Evolutionary conservation across 2,113 vertebrate species (phyloP).

Genomic region (Cynoglossus semilaevis): DNA sequence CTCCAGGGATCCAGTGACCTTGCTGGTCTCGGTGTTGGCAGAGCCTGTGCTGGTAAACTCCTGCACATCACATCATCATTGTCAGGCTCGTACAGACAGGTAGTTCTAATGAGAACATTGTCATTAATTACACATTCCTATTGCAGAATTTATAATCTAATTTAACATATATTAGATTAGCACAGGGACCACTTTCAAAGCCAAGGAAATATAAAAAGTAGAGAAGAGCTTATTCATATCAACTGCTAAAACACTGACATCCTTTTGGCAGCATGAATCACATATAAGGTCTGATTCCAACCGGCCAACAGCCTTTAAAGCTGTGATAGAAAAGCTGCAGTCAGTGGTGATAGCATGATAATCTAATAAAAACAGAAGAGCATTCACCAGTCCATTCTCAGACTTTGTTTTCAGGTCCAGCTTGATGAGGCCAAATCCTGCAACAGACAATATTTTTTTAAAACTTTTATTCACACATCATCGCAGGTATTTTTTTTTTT

Average conservation of each 20-base stretch:
- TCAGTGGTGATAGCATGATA: constrained; percentile 2
- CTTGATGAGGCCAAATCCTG: constrained; percentile 96
- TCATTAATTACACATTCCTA: background rate
- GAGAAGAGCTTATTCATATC: no score
- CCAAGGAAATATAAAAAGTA: no score
- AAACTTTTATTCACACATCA: background rate
- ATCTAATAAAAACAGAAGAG: constrained; percentile 22
- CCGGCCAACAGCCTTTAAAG: constrained; percentile 25
- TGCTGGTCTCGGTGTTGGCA: constrained; percentile 93
- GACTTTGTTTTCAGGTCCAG: constrained; percentile 97
- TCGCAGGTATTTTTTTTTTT: no score
- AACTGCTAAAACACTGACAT: no score
- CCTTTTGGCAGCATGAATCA: background rate
- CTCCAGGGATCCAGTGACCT: constrained; percentile 93
- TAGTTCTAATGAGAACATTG: background rate
- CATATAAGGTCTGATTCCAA: background rate
- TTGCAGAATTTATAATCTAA: no score
- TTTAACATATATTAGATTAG: no score
- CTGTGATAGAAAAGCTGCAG: constrained; percentile 15
- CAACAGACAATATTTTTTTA: constrained; percentile 36
- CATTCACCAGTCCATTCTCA: constrained; percentile 95
- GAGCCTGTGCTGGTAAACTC: constrained; percentile 96
- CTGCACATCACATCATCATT: constrained; percentile 61
- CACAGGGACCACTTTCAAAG: no score
- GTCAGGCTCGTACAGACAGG: background rate